Percentiles rank a stretch among this genome's conserved stretches.
Conservation (phyloP, 2,797 vertebrate species). For the Nannoperca obscura region DNA sequence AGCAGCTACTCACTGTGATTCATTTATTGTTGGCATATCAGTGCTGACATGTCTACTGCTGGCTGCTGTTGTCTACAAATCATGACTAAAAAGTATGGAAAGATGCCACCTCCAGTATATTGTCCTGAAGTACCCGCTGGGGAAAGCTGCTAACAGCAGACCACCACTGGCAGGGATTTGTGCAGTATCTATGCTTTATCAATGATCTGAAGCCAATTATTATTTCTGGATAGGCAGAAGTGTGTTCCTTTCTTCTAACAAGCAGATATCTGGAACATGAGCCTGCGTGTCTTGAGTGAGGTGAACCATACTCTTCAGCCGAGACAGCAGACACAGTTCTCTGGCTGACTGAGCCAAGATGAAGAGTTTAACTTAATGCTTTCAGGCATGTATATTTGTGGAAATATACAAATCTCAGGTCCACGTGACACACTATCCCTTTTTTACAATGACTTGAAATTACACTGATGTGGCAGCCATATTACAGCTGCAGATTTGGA, state of each 20-base stretch:
- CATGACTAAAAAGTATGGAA: conserved; percentile 21
- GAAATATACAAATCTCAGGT: conserved; percentile 58
- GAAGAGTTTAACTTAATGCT: conserved; percentile 55
- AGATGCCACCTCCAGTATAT: conserved; percentile 8
- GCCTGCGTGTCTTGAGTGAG: conserved; percentile 47
- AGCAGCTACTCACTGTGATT: conserved; percentile 24
- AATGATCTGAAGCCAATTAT: conserved; percentile 54
- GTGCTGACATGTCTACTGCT: conserved; percentile 12
- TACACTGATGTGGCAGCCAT: conserved; percentile 49
- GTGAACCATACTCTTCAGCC: conserved; percentile 54
- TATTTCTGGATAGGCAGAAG: conserved; percentile 41
- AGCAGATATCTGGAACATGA: conserved; percentile 48
- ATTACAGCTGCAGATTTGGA: conserved; percentile 52
- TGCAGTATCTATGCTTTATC: conserved; percentile 42
- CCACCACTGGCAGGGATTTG: conserved; percentile 12
- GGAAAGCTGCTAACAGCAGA: conserved; percentile 32
- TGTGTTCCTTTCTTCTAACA: conserved; percentile 39
- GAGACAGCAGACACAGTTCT: conserved; percentile 43
- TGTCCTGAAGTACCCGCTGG: conserved; percentile 3
- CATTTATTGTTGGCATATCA: conserved; percentile 26
- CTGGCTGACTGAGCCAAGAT: conserved; percentile 50
- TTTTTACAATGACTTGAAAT: conserved; percentile 49
- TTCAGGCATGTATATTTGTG: conserved; percentile 48
- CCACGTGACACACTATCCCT: conserved; percentile 31
- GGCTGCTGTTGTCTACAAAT: conserved; percentile 29